Conservation (phyloP, 2,888 invertebrate species). For the Flabesymbios commensalis region DNA sequence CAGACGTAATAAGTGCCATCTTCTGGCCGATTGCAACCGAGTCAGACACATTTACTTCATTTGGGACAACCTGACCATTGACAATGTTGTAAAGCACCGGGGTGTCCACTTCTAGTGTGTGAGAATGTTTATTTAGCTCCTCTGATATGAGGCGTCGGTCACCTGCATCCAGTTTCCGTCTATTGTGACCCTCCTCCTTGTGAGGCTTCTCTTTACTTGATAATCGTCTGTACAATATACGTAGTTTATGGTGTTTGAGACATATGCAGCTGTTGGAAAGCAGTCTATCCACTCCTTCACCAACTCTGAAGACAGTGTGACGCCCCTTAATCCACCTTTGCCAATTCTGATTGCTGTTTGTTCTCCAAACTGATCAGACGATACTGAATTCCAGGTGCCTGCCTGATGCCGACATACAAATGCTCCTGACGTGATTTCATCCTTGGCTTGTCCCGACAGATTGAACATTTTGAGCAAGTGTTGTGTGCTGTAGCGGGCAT, state of each 20-base stretch:
- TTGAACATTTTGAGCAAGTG: too few relatives aligned
- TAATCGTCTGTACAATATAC: too few relatives aligned
- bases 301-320: neutral
- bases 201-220: too few relatives aligned
- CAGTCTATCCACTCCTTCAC: neutral
- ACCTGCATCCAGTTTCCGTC: constrained; percentile 1
- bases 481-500: too few relatives aligned
- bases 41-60: constrained; percentile 8
- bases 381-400: constrained; percentile 15
- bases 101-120: neutral
- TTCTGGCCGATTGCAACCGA: neutral
- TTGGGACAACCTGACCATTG: constrained; percentile 2
- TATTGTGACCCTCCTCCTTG: neutral
- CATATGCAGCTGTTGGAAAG: neutral
- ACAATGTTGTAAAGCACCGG: constrained; percentile 4
- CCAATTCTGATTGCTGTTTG: constrained; percentile 44
- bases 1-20: neutral
- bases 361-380: constrained; percentile 47
- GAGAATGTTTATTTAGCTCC: constrained; percentile 4
- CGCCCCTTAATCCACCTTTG: constrained; percentile 28
- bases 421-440: constrained; percentile 10
- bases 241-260: neutral
- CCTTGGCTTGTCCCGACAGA: too few relatives aligned
- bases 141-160: neutral
- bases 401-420: constrained; percentile 12